Evolutionary conservation across 2,113 vertebrate genomes (phyloP), one percentile per base, ranked within the genome.

Genomic region (Anolis sagrei): DNA sequence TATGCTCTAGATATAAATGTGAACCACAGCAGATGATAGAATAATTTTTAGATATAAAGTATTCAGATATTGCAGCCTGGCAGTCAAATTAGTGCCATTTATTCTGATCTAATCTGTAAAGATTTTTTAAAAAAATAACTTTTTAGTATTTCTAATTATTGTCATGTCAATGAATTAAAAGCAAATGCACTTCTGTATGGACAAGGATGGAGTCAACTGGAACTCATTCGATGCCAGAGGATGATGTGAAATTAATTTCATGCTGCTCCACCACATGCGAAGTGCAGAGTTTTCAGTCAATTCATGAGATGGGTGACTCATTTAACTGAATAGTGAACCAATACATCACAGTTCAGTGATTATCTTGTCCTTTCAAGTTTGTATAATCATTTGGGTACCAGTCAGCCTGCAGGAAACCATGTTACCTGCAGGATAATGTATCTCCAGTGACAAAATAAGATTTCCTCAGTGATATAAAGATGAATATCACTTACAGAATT

Each of bases 221-320:
- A 82, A 82, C 81, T 87, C 87, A 87, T 74, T n/a, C 88, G 88
- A 61, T 39, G n/a, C 27, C 74, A 32, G 11, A 54, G 48, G 90
- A 32, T 48, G 89, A 32, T 91, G 77, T 16, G 23, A 86, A 91
- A 87, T 87, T 88, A 88, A 91, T 79, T 79, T 83, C 84, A 85
- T 19, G 61, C 36, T 70, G 51, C 25, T 64, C 91, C 72, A 66
- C 66, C 18, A 9, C 39, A 84, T 49, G 89, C 90, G 83, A 91
- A 92, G 89, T 7, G 27, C n/a, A 85, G 44, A 5, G 74, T 23
- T 87, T 90, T 86, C 68, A 75, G 81, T 79, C 91, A 79, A 70
- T 81, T 85, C 78, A 79, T 27, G 9, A 0, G 2, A 48, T 0
- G 0, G 54, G 7, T 61, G 54, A 4, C 82, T 68, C 66, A 73